Percentiles rank a stretch among this genome's conserved stretches.
These are phyloP conservation scores for Cylas formicarius DNA, from an alignment of 1,140 invertebrate species.

Conservation along the genomic window DNA sequence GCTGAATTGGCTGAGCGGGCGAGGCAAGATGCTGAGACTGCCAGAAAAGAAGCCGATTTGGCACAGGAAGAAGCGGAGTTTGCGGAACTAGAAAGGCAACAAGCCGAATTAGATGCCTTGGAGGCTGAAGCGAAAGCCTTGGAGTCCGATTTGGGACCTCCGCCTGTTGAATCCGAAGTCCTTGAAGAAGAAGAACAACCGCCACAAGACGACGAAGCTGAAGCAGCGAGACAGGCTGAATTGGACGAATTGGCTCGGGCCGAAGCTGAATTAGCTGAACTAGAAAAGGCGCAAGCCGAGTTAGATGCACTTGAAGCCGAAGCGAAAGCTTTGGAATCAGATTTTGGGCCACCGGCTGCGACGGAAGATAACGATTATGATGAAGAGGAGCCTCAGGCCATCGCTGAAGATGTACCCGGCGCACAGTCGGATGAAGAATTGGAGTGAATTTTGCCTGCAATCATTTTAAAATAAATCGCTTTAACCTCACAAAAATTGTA, in stretches of 20 bases:
- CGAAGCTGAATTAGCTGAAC: slow-evolving; percentile 22
- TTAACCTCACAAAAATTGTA: no score
- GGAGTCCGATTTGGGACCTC: slow-evolving; percentile 41
- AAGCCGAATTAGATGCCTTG: slow-evolving; percentile 30
- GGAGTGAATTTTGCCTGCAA: no score
- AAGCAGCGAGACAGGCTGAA: slow-evolving; percentile 41
- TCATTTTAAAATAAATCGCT: no score
- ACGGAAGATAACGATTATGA: slow-evolving; percentile 36
- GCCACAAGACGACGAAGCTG: slow-evolving; percentile 28
- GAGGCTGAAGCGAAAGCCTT: slow-evolving; percentile 27
- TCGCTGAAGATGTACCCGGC: slow-evolving; percentile 28
- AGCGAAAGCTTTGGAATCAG: slow-evolving; percentile 24
- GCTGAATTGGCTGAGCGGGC: slow-evolving; percentile 51
- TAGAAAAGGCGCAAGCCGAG: slow-evolving; percentile 24
- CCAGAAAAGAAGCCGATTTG: slow-evolving; percentile 51
- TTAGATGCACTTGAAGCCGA: slow-evolving; percentile 23
- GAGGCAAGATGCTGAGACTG: slow-evolving; percentile 48
- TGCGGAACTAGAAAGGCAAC: slow-evolving; percentile 30
- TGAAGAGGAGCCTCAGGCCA: slow-evolving; percentile 25
- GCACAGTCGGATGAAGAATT: slow-evolving; percentile 33
- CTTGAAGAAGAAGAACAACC: slow-evolving; percentile 42
- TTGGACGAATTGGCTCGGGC: slow-evolving; percentile 17
- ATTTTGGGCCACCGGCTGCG: slow-evolving; percentile 22
- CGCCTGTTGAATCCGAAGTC: slow-evolving; percentile 33
- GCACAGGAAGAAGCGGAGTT: slow-evolving; percentile 41